phyloP scores from a whole-genome alignment of 92 coral and sea anemone genomes.

The Porites evermanni region DNA sequence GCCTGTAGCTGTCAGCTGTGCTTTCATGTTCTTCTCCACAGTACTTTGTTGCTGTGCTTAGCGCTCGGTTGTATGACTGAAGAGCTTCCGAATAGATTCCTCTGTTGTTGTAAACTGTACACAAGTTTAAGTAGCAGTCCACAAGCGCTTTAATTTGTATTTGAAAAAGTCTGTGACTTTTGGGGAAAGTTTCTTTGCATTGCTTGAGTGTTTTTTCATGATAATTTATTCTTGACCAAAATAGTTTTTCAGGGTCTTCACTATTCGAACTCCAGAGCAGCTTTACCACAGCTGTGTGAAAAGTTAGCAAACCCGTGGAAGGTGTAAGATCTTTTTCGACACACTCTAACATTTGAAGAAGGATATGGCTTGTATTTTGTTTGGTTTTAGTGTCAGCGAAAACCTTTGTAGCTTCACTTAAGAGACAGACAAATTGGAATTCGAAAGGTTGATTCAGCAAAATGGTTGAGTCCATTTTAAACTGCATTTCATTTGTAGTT shows the following conservation, averaged over 20 bases:
- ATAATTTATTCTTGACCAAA: not conserved
- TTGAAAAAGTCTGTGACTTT: not conserved
- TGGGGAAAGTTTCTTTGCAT: not conserved
- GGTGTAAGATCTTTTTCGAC: too few relatives aligned
- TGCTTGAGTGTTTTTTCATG: not conserved
- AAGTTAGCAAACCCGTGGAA: not conserved
- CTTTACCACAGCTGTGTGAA: not conserved
- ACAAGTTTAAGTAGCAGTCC: not conserved
- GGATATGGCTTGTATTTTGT: too few relatives aligned
- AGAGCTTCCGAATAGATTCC: not conserved
- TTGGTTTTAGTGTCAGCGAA: too few relatives aligned
- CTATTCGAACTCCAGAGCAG: not conserved
- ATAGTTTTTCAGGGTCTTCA: not conserved
- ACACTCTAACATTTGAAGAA: not conserved
- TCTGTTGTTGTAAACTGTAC: too few relatives aligned
- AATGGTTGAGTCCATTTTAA: too few relatives aligned
- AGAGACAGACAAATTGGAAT: too few relatives aligned
- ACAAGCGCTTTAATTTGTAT: not conserved
- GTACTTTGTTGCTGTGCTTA: not conserved
- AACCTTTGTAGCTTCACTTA: too few relatives aligned
- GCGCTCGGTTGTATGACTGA: not conserved
- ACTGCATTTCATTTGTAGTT: too few relatives aligned
- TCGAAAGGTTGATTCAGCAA: too few relatives aligned
- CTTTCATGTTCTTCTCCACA: conserved; percentile 16
- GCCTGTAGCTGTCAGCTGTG: conserved; percentile 22